phyloP scores from a whole-genome alignment of 23 tunicate genomes.

The Trididemnum nubilum region DNA sequence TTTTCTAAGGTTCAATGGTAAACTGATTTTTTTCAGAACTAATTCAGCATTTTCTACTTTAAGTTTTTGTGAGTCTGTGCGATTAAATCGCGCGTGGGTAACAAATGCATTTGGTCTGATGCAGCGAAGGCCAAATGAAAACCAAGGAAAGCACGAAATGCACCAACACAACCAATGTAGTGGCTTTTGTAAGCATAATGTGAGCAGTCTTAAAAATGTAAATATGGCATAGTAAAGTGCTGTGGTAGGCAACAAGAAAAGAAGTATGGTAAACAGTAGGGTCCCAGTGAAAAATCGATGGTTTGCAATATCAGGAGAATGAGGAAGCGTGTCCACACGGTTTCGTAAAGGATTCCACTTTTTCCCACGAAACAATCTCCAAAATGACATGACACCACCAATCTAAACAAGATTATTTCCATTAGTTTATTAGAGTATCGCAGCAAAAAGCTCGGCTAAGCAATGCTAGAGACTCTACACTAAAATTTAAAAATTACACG shows the following conservation, averaged over 20 bases:
- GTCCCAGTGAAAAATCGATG: conserved; percentile 82
- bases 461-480: too few relatives aligned
- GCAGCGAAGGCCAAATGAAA: neutral
- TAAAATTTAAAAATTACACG: too few relatives aligned
- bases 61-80: neutral
- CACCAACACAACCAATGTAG: neutral
- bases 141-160: conserved; percentile 54
- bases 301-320: conserved; percentile 42
- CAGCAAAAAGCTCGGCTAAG: neutral
- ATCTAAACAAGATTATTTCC: conserved; percentile 49
- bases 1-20: neutral
- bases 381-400: conserved; percentile 71
- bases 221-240: conserved; percentile 83
- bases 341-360: conserved; percentile 83
- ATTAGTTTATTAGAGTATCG: too few relatives aligned
- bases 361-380: conserved; percentile 79
- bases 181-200: conserved; percentile 43
- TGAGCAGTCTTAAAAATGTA: conserved; percentile 51
- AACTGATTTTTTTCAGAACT: neutral
- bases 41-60: too few relatives aligned
- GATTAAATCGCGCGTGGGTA: conserved; percentile 21
- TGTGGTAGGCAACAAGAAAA: conserved; percentile 85
- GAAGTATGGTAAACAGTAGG: conserved; percentile 61
- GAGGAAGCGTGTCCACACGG: conserved; percentile 71
- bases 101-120: conserved; percentile 26